These are phyloP conservation scores for Oligia fasciuncula DNA, from an alignment of 2,888 invertebrate genomes.

Conservation along the genomic window DNA sequence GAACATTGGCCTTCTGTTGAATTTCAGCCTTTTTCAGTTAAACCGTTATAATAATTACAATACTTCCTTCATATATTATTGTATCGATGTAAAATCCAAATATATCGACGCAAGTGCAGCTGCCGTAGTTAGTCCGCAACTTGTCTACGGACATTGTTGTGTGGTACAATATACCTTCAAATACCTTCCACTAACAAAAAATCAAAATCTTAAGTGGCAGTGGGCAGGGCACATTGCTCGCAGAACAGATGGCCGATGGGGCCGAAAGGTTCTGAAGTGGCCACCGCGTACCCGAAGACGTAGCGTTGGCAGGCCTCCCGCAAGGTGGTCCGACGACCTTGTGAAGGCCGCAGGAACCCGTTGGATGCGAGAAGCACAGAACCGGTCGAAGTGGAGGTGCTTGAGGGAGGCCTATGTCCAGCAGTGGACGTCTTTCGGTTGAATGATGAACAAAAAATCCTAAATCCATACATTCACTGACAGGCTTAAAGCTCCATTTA, in stretches of 20 bases:
- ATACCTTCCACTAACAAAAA: not conserved
- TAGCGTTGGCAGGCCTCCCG: no score
- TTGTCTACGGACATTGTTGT: constrained; percentile 63
- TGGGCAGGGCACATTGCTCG: no score
- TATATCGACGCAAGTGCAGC: constrained; percentile 77
- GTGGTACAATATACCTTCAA: constrained; percentile 58
- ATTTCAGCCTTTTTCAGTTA: no score
- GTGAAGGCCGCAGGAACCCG: no score
- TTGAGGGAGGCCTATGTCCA: no score
- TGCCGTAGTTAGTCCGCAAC: constrained; percentile 76
- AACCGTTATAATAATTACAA: not conserved
- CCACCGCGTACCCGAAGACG: no score
- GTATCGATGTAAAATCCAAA: constrained; percentile 71
- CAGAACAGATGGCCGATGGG: no score
- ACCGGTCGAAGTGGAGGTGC: no score
- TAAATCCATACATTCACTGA: not conserved
- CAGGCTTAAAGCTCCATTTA: not conserved
- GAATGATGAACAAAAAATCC: not conserved
- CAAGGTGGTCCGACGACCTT: no score
- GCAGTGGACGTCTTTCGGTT: no score
- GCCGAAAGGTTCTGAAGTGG: no score
- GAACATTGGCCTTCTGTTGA: not conserved
- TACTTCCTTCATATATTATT: constrained; percentile 22
- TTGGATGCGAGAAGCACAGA: no score
- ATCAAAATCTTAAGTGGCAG: not conserved